Evolutionary conservation across 64 coral and sea anemone genomes (phyloP), one percentile per base, ranked within the genome.

Genomic region (Stylophora pistillata): DNA sequence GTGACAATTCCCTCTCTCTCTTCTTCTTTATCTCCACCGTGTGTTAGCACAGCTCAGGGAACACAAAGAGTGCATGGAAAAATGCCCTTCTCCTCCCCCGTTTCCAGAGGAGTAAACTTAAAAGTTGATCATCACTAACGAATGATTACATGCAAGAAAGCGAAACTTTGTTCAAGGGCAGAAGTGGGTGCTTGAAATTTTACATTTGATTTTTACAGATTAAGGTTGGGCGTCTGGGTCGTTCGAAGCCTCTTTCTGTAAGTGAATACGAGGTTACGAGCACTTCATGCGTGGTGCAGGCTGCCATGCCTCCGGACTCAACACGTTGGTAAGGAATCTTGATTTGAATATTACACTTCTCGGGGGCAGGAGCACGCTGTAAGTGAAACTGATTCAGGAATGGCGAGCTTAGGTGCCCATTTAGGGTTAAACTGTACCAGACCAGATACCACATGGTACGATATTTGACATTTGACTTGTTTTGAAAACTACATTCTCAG

Each of bases 211-310:
- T 52, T 41, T 82, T 83, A 13, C 52, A 91, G 89, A 82, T 91
- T 5, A 74, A 86, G 41, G 81, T 91, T 18, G 47, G 58, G 3
- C 47, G 89, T 10, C 81, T 91, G 25, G 89, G 73, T 69, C 81
- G 89, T 20, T 91, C 89, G 17, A 91, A 78, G 28, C 28, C 80
- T 10, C 89, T 91, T 27, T 68, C 59, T 15, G 71, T 41, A 81
- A 58, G 59, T 14, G 58, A 15, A 10, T 91, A 86, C 30, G 89
- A 91, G 55, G 73, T 86, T 1, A 91, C 82, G 33, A 78, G 88
- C 14, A 90, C 83, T 13, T 86, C 76, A 33, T 79, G 75, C 32
- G 88, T 90, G 58, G 88, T 47, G 3, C 33, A 87, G 2, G 56
- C 33, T 30, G 25, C 53, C 20, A 90, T 90, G 93, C 82, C 82